Percentiles rank a stretch among this genome's conserved stretches.
Evolutionary conservation across 1,140 invertebrate species (phyloP).

Genomic region (Hermetia illucens): DNA sequence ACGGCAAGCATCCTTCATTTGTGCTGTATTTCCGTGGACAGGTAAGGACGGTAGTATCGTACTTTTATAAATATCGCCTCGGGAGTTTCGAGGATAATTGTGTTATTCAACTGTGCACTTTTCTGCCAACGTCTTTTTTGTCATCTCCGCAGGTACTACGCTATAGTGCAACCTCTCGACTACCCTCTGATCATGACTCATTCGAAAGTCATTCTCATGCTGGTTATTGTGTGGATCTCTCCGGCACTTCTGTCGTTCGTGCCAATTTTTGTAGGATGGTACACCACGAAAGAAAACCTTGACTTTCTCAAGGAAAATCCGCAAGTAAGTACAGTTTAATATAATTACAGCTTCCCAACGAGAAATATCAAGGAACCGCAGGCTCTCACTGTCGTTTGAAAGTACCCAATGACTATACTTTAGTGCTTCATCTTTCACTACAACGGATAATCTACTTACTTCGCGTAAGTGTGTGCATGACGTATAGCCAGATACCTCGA

Average conservation of each 20-base stretch:
- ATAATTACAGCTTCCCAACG: too few relatives aligned
- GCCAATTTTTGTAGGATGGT: slow-evolving; percentile 90
- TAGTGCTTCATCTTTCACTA: too few relatives aligned
- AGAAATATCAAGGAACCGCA: too few relatives aligned
- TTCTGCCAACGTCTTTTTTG: background rate
- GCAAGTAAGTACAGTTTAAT: slow-evolving; percentile 39
- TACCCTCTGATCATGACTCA: slow-evolving; percentile 82
- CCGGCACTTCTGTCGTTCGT: slow-evolving; percentile 87
- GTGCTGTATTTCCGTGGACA: slow-evolving; percentile 78
- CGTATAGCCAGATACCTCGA: too few relatives aligned
- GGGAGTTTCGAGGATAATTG: too few relatives aligned
- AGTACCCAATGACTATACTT: too few relatives aligned
- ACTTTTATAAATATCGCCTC: too few relatives aligned
- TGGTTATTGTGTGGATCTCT: slow-evolving; percentile 79
- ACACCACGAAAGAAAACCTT: slow-evolving; percentile 70
- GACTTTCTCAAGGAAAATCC: slow-evolving; percentile 53
- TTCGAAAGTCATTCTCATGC: slow-evolving; percentile 55
- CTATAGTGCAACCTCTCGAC: slow-evolving; percentile 77
- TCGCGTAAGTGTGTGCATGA: too few relatives aligned
- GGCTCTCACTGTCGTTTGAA: too few relatives aligned
- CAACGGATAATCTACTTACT: too few relatives aligned
- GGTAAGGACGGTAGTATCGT: too few relatives aligned
- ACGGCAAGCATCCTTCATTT: slow-evolving; percentile 78
- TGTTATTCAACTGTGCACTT: background rate
- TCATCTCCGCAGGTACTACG: slow-evolving; percentile 54